Evolutionary conservation across 2,113 vertebrate genomes (phyloP), one percentile per base, ranked within the genome.

Genomic region (Saccopteryx leptura): DNA sequence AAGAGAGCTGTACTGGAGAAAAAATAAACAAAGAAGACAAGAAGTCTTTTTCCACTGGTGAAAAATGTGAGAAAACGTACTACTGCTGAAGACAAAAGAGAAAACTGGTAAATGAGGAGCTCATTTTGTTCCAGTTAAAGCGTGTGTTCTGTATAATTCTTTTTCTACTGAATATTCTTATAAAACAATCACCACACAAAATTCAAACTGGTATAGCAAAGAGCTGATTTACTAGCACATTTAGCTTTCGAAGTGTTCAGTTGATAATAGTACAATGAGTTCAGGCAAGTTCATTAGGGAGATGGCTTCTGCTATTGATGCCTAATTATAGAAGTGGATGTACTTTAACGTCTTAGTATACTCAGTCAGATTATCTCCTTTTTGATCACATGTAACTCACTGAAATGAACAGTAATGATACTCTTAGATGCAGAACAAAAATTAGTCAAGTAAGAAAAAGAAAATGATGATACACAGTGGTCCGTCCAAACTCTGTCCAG

Each of bases 391-490:
- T 56, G 54, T n/a, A 93, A 86, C 69, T 86, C 78, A 56, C 91
- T 79, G 82, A 74, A 86, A 90, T 85, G 6, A 95, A 79, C 9
- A 95, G 31, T 75, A 75, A 75, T 83, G 33, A 90, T 84, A 66
- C 18, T 76, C 24, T 96, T 79, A 46, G 48, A 87, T 24, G 15
- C 68, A 93, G 50, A 95, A 86, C n/a, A 94, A 96, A 92, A 71
- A 80, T 88, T 66, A 94, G 17, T 15, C 46, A 89, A 46, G 65
- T 5, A 11, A 85, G 72, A 72, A 80, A 72, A 90, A 39, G 5
- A 90, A 75, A 94, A 89, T 65, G 31, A 33, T 58, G 8, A 19
- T 46, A 39, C 26, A 26, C 2, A 26, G 72, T 6, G 5, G 14
- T 19, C 7, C 6, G 60, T 48, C 50, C 33, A 56, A 63, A 69